A percentile compares a stretch with the other conserved stretches of the same genome.
These are phyloP conservation scores for Blastobasis lacticolella DNA, from an alignment of 2,888 invertebrate genomes.

Conservation along the genomic window DNA sequence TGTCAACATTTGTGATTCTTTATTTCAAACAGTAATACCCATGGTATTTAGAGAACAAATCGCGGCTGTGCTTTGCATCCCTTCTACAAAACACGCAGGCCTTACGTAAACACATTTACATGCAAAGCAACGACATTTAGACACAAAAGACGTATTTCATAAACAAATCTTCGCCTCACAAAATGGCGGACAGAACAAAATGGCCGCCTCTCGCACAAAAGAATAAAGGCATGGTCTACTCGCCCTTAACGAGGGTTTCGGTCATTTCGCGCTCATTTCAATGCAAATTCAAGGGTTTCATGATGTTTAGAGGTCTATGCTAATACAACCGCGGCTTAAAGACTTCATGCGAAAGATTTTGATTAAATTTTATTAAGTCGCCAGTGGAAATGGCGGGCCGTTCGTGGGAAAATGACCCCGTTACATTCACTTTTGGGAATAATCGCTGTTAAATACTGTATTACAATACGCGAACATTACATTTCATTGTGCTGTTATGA, in stretches of 20 bases:
- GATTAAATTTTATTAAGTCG: constrained; percentile 60
- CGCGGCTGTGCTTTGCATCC: too few relatives aligned
- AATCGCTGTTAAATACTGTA: not conserved
- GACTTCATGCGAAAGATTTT: constrained; percentile 46
- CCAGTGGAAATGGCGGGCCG: constrained; percentile 8
- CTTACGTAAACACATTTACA: too few relatives aligned
- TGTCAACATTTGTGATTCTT: too few relatives aligned
- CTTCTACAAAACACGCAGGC: too few relatives aligned
- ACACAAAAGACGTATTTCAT: constrained; percentile 17
- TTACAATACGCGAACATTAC: too few relatives aligned
- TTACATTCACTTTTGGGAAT: not conserved
- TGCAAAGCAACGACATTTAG: too few relatives aligned
- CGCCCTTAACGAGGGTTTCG: constrained; percentile 54
- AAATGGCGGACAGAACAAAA: constrained; percentile 44
- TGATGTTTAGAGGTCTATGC: constrained; percentile 59
- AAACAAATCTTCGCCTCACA: constrained; percentile 41
- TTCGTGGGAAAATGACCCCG: constrained; percentile 8
- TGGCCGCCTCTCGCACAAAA: constrained; percentile 43
- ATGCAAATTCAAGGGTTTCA: constrained; percentile 66
- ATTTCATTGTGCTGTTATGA: too few relatives aligned
- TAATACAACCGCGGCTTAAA: constrained; percentile 38
- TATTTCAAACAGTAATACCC: too few relatives aligned
- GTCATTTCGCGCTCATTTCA: constrained; percentile 65
- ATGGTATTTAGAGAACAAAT: too few relatives aligned
- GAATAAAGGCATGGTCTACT: constrained; percentile 45